Evolutionary conservation across 2,888 invertebrate species (phyloP), one percentile per base, ranked within the genome.

Genomic region (Synergus japonicus): DNA sequence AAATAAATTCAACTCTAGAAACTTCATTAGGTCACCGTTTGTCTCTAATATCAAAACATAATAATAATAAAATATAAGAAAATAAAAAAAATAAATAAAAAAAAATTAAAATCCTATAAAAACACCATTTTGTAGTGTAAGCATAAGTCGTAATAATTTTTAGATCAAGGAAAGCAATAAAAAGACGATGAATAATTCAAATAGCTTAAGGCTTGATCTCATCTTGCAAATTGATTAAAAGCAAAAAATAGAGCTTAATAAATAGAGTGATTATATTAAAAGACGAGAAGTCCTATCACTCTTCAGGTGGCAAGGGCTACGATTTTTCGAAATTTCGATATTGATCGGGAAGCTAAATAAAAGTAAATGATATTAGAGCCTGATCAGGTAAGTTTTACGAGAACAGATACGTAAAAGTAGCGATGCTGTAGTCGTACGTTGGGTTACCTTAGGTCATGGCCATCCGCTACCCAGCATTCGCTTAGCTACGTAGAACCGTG

Each of bases 361-460:
- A 67, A 69, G 29, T 69, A 69, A 49, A 29, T 69, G 49, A 69
- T 46, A 49, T 69, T 49, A 13, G 69, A 29, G 29, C 15, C 46
- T 15, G 49, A 3, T 69, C 49, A 46, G 49, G 46, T 37, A 69
- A 22, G 69, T 69, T 69, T 69, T 69, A 49, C 49, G 69, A 69
- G 49, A 69, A 69, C 46, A 8, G 22, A 69, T 69, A 15, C 13
- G 5, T 49, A 69, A 69, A 69, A 69, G 69, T 69, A 69, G 69
- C 46, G 69, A 69, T 49, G 69, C 15, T 69, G 69, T 69, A 69
- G 69, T 46, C 69, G 15, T 69, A 69, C 46, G 69, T 49, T 46
- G 46, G 69, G 69, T 69, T 69, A 69, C 69, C 69, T 69, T 69
- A 69, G 69, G 69, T 69, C 69, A 69, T 69, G 69, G 69, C 69